These are phyloP conservation scores for Leucophenga montana DNA, from an alignment of 2,888 invertebrate genomes.

Conservation along the genomic window DNA sequence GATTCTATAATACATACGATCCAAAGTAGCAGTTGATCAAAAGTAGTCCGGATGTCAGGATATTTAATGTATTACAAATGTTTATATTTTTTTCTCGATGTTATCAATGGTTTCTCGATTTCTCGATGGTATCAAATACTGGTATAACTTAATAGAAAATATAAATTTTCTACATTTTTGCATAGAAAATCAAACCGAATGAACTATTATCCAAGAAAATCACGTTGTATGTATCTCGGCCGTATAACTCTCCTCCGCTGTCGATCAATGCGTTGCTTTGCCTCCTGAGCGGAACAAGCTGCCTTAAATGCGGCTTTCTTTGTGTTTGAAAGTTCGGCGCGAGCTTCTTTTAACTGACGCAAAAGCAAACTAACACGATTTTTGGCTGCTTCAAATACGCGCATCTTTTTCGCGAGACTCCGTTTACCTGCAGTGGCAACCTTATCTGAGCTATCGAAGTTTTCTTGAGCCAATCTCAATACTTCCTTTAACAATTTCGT, in stretches of 20 bases:
- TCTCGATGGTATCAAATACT: too few species aligned
- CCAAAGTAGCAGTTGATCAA: too few species aligned
- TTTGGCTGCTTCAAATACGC: conserved; percentile 79
- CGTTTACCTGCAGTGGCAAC: conserved; percentile 77
- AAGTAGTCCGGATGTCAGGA: too few species aligned
- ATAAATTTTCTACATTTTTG: too few species aligned
- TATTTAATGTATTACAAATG: too few species aligned
- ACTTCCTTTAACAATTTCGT: conserved; percentile 72
- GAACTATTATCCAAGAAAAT: too few species aligned
- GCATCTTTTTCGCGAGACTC: conserved; percentile 78
- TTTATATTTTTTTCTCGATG: too few species aligned
- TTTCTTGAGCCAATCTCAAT: conserved; percentile 74
- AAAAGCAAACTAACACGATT: conserved; percentile 77
- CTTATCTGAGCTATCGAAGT: conserved; percentile 77
- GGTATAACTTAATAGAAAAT: too few species aligned
- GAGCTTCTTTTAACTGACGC: conserved; percentile 77
- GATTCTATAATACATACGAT: too few species aligned
- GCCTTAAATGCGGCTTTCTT: conserved; percentile 80
- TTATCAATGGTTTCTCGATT: too few species aligned
- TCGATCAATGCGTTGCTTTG: conserved; percentile 74
- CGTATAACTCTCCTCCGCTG: background rate
- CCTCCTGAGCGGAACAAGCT: conserved; percentile 79
- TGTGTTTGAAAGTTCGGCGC: conserved; percentile 78
- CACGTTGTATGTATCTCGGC: too few species aligned
- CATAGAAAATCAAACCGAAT: too few species aligned